Evolutionary conservation across 2,797 vertebrate species (phyloP).

Genomic region (Stomatorhinus walkeri): DNA sequence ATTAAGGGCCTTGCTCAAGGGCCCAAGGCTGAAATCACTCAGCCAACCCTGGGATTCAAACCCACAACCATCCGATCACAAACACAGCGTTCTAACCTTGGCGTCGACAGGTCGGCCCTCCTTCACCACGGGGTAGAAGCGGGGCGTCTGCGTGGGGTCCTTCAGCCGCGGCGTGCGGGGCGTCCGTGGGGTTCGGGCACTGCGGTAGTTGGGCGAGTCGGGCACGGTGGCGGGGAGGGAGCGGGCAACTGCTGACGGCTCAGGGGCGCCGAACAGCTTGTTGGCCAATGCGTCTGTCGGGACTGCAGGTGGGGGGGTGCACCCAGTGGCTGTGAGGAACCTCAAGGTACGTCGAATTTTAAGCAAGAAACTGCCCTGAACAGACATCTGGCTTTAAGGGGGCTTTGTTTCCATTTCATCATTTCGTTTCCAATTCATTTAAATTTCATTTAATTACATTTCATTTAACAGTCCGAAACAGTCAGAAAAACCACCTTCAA

Average conservation of each 20-base stretch:
- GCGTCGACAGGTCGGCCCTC: slow-evolving; percentile 89
- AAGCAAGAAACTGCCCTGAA: background rate
- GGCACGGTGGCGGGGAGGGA: slow-evolving; percentile 93
- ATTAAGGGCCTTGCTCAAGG: background rate
- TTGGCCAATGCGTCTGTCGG: slow-evolving; percentile 94
- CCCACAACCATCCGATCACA: background rate
- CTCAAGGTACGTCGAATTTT: background rate
- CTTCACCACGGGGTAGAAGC: slow-evolving; percentile 97
- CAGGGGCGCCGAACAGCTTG: slow-evolving; percentile 89
- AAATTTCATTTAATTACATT: background rate
- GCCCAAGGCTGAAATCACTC: background rate
- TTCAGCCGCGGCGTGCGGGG: slow-evolving; percentile 90
- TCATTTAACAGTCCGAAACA: background rate
- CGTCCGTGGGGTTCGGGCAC: slow-evolving; percentile 84
- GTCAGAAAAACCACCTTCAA: background rate
- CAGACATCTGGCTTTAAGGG: background rate
- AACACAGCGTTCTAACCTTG: slow-evolving; percentile 62
- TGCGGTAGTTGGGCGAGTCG: slow-evolving; percentile 90
- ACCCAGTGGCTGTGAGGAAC: background rate
- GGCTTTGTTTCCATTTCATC: background rate
- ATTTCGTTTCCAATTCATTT: background rate
- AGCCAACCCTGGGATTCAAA: background rate
- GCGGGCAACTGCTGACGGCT: slow-evolving; percentile 83
- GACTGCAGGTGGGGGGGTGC: slow-evolving; percentile 57
- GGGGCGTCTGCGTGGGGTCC: slow-evolving; percentile 82